A percentile compares a stretch with the other conserved stretches of the same genome.
Evolutionary conservation across 2,113 vertebrate species (phyloP).

Genomic region (Hiodon tergisus): DNA sequence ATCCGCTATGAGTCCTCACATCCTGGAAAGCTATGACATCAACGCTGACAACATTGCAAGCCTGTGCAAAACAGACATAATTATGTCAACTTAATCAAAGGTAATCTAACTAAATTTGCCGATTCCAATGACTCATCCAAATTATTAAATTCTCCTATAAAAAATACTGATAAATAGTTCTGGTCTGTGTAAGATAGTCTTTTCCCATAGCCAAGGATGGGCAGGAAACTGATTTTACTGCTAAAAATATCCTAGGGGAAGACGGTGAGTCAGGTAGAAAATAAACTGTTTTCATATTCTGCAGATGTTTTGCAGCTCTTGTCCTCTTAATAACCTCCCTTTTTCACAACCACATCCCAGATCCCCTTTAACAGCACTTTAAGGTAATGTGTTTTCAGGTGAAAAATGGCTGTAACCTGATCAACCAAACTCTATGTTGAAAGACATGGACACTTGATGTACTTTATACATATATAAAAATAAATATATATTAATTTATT

Average conservation of each 20-base stretch:
- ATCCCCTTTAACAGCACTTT: too few species aligned
- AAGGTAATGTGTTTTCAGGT: neutral
- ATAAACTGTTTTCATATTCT: slow-evolving; percentile 20
- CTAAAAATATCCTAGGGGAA: slow-evolving; percentile 53
- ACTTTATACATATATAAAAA: neutral
- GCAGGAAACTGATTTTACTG: slow-evolving; percentile 45
- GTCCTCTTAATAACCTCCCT: neutral
- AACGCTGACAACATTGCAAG: neutral
- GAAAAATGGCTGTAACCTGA: too few species aligned
- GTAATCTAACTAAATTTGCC: neutral
- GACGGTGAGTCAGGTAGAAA: slow-evolving; percentile 53
- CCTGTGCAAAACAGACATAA: neutral
- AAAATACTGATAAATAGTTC: slow-evolving; percentile 4
- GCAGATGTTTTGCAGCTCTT: neutral
- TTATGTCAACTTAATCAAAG: neutral
- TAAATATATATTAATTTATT: neutral
- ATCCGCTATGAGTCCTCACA: slow-evolving; percentile 17
- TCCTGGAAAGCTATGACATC: too few species aligned
- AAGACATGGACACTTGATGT: neutral
- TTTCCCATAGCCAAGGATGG: slow-evolving; percentile 27
- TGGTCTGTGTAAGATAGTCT: neutral
- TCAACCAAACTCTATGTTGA: neutral
- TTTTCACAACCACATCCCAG: neutral
- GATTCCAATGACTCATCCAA: neutral
- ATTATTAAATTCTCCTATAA: neutral